A percentile compares a stretch with the other conserved stretches of the same genome.
Evolutionary conservation across 2,888 invertebrate genomes (phyloP).

Genomic region (Hyposoter didymator): DNA sequence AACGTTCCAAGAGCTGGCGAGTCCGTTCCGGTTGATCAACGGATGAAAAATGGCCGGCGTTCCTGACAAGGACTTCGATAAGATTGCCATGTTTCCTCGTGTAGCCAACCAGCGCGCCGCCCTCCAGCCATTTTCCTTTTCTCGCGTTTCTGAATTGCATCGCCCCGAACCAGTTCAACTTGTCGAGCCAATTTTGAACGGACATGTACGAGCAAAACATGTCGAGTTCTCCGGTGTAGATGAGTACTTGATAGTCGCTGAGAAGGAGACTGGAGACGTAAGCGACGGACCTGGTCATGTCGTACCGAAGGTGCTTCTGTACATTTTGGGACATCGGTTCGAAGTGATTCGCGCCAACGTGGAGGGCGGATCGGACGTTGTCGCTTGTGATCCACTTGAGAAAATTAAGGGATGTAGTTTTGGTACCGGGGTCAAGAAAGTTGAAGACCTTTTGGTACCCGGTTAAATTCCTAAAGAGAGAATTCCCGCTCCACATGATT

Average conservation of each 20-base stretch:
- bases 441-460: too few relatives aligned
- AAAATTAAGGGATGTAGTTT: too few relatives aligned
- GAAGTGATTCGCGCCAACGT: constrained; percentile 84
- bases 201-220: constrained; percentile 95
- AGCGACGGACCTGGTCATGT: constrained; percentile 91
- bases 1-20: constrained; percentile 83
- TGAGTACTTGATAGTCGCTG: constrained; percentile 89
- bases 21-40: constrained; percentile 85
- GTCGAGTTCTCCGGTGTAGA: constrained; percentile 96
- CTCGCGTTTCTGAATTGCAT: constrained; percentile 82
- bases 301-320: too few relatives aligned
- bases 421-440: too few relatives aligned
- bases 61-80: constrained; percentile 83
- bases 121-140: constrained; percentile 83
- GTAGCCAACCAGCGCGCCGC: constrained; percentile 83
- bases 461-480: too few relatives aligned
- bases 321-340: constrained; percentile 85
- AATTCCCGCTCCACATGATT: too few relatives aligned
- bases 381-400: too few relatives aligned
- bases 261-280: constrained; percentile 89
- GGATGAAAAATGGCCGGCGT: constrained; percentile 85
- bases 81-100: constrained; percentile 81
- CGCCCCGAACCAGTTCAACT: constrained; percentile 84
- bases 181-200: constrained; percentile 91
- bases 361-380: too few relatives aligned